Conservation (phyloP, 2,797 vertebrate genomes). For the Pangasius djambal region DNA sequence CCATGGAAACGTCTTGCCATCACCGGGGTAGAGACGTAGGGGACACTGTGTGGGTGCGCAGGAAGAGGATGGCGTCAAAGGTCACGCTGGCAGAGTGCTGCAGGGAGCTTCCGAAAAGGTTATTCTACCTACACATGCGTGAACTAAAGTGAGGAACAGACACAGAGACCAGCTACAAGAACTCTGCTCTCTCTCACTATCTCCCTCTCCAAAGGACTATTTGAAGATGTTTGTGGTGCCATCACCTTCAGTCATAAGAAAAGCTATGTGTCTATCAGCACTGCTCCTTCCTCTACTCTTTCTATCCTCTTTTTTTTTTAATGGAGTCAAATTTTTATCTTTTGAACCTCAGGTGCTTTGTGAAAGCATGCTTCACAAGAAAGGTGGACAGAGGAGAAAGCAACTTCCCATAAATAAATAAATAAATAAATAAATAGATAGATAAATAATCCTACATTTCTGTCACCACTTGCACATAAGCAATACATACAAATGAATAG, state of each 20-base stretch:
- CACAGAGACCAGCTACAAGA: neutral
- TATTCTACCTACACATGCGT: conserved; percentile 38
- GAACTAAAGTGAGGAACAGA: conserved; percentile 29
- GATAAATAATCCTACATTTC: neutral
- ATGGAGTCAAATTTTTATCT: conserved; percentile 43
- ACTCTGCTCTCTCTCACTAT: conserved; percentile 1
- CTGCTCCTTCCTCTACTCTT: neutral
- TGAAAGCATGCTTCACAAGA: conserved; percentile 28
- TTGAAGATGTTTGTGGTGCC: conserved; percentile 5
- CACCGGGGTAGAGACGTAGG: conserved; percentile 3
- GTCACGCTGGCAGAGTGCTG: conserved; percentile 30
- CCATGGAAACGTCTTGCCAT: conserved; percentile 18
- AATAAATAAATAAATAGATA: neutral
- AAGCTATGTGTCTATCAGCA: conserved; percentile 14
- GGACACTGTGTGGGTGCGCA: conserved; percentile 24
- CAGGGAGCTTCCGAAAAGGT: conserved; percentile 37
- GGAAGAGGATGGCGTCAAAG: conserved; percentile 29
- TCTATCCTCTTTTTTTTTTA: neutral
- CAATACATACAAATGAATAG: conserved; percentile 17
- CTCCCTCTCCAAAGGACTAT: conserved; percentile 1
- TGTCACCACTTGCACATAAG: conserved; percentile 1
- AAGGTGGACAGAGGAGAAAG: neutral
- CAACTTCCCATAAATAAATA: neutral
- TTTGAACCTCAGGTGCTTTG: conserved; percentile 45
- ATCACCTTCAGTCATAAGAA: conserved; percentile 38